Evolutionary conservation across 2,113 vertebrate genomes (phyloP).

Genomic region (Python bivittatus): DNA sequence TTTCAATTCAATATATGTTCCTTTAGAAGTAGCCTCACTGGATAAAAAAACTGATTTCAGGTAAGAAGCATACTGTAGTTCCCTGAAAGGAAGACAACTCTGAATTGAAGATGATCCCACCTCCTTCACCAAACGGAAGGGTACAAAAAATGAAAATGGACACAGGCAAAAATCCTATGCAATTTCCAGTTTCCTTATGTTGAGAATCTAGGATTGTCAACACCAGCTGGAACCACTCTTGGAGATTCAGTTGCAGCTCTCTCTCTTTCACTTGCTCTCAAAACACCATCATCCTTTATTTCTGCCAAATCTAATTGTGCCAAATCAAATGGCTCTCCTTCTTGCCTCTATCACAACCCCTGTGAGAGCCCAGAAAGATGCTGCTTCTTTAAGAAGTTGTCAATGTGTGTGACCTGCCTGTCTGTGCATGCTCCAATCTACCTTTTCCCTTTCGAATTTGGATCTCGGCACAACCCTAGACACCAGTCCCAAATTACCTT

Average conservation of each 20-base stretch:
- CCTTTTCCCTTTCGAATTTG: neutral
- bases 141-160: neutral
- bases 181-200: neutral
- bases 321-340: neutral
- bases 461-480: neutral
- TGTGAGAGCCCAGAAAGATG: neutral
- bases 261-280: neutral
- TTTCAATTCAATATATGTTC: neutral
- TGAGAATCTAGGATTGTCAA: neutral
- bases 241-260: neutral
- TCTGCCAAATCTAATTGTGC: neutral
- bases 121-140: neutral
- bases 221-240: neutral
- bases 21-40: neutral
- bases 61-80: neutral
- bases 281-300: neutral
- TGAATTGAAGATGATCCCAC: neutral
- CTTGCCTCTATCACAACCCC: neutral
- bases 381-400: neutral
- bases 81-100: neutral
- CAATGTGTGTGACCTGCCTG: neutral
- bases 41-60: neutral
- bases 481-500: conserved; percentile 91
- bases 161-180: neutral
- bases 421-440: neutral